Base-by-base conservation (phyloP, 2,888 invertebrate genomes). In the Beris morrisii region DNA sequence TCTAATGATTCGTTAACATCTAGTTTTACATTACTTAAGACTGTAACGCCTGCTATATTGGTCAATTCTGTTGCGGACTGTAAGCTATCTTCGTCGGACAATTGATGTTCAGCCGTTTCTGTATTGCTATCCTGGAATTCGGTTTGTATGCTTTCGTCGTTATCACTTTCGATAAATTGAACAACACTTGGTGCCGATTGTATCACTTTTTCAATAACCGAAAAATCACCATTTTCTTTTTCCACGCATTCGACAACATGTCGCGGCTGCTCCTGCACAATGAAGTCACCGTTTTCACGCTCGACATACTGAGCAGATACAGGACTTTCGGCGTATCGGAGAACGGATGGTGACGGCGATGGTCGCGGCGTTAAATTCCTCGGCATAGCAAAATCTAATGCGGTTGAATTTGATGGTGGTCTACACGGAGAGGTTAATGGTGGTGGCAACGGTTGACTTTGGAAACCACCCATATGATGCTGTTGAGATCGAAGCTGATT, bases 401-500 rank as follows among this genome's bases (percentile, higher is more conserved):
- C 13, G 9, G 59, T 22, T 31, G 59, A 9, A 38, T 32, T 52
- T 2, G 32, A 38, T n/a, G 53, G 13, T 5, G n/a, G 15, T 13
- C 45, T 43, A 15, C 3, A 22, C 28, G 15, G 13, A 7, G 45
- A 44, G 4, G 52, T 22, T 13, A 22, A 22, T 13, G 32, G 31
- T 45, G 57, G 45, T 11, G 15, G 12, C 13, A 45, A 58, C 28
- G 50, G 13, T 50, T 50, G 61, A n/a, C n/a, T 22, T 13, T 61
- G 61, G 6, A 61, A 61, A 52, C 50, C 50, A 11, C 48, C 75
- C 66, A 74, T 79, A 77, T 79, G 79, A 76, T 76, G 77, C 72
- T 79, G 76, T 74, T 79, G 79, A 79, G 79, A 80, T 79, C 79
- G 73, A 72, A 80, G 76, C 77, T 80, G 79, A 76, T 78, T 79